Base-by-base conservation (phyloP, 2,888 invertebrate genomes). In the Eretmocerus hayati region DNA sequence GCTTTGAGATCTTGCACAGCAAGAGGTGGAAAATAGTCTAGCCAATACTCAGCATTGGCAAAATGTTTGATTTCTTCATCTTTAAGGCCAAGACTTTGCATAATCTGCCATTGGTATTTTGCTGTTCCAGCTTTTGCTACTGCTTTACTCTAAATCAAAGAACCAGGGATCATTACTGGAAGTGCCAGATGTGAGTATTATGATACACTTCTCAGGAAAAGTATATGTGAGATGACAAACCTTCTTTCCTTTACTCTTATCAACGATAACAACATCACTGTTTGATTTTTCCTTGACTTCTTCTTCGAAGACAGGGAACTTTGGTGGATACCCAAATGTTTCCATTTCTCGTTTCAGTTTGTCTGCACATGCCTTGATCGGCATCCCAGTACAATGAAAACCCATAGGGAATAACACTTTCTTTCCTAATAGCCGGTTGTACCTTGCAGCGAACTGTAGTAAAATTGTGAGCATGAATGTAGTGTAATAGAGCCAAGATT, bases 361-460 rank as follows among this genome's bases (percentile, higher is more conserved):
- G 72, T 99, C 99, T 13, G 99, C 91, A 76, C 96, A 96, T 0
- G 97, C 96, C 74, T 96, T 97, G 52, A 99, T 99, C 1, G 97
- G 97, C 97, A 97, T 99, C 38, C 99, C 99, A 19, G 99, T 99
- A 67, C 96, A 96, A 72, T 99, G 99, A 61, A 99, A 89, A 3
- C 93, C 97, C 75, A 99, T 97, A 13, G 99, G 99, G 73, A 96
- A 97, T 8, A 99, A 77, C 11, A 88, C 90, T 62, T 80, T 81
- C 67, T 89, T 91, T 0, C 99, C 97, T 71, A 89, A 85, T 42
- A 97, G 72, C n/a, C 95, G 81, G 56, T 96, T 83, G 71, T 88
- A 97, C 39, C 97, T 84, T 46, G 85, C 81, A 13, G 93, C 87
- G 80, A 94, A 99, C 20, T 22, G 36, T 39, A 11, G 26, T 31